Base-by-base conservation (phyloP, 2,888 invertebrate genomes). In the Hartigia nigra region DNA sequence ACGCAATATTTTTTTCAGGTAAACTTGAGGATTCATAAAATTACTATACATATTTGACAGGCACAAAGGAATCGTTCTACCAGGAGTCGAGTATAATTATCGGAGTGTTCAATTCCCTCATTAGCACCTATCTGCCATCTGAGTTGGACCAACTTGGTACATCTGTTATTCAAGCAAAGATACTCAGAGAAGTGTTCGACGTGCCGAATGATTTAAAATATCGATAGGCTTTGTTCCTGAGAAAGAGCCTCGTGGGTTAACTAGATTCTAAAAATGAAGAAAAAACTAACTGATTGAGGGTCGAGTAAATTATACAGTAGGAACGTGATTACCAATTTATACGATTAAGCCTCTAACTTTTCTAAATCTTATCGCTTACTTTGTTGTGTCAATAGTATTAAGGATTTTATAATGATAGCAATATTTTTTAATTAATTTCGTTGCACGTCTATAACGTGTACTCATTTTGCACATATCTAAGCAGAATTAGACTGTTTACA, bases 101-200 rank as follows among this genome's bases (percentile, higher is more conserved):
- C 4, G 12, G 12, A 34, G 72, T 39, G 72, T 23, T 76, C 70
- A 39, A 77, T 78, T 80, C 78, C 77, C 83, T 83, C 83, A 83
- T 83, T 82, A 83, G 82, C 82, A 83, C 83, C 77, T 80, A 83
- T 79, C 81, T 72, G 77, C 81, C 74, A 77, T 81, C 79, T 79
- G 74, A 72, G 39, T 55, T 55, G 39, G 39, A 55, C 39, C 39
- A 55, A 23, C 39, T 55, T 55, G 23, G 39, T 55, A 55, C 14
- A 55, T 55, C 14, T 55, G 39, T 23, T 55, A 55, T 55, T 55
- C 39, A 55, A 55, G 39, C 39, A 23, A 23, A 23, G 39, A 23
- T 55, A 55, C 23, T 55, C 9, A 55, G 39, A 55, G 39, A 55
- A 55, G 39, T 23, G 39, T 55, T 55, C 39, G 39, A 55, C 23